A percentile compares a stretch with the other conserved stretches of the same genome.
Conservation (phyloP, 1,140 invertebrate species). For the Nephotettix cincticeps region DNA sequence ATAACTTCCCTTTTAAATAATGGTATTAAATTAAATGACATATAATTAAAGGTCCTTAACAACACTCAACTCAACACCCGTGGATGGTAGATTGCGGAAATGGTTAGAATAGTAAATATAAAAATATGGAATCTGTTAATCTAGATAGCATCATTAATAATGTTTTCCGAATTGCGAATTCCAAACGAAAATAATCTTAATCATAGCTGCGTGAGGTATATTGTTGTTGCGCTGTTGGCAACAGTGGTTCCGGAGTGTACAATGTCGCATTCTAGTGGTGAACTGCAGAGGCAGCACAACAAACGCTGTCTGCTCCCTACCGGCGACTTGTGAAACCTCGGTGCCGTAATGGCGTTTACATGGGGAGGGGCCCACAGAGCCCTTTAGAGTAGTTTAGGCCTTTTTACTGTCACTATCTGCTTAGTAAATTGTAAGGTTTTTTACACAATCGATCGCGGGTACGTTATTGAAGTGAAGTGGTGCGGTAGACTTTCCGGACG, state of each 20-base stretch:
- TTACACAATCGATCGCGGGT: background rate
- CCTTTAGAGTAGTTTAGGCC: conserved; percentile 20
- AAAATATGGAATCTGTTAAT: too few relatives aligned
- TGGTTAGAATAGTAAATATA: too few relatives aligned
- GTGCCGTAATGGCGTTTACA: conserved; percentile 12
- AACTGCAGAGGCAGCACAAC: background rate
- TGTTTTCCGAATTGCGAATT: too few relatives aligned
- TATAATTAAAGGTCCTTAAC: too few relatives aligned
- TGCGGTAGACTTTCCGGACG: too few relatives aligned
- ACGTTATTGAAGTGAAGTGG: too few relatives aligned
- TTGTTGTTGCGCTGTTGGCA: background rate
- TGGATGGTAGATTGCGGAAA: too few relatives aligned
- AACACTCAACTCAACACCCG: too few relatives aligned
- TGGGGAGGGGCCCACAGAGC: conserved; percentile 10
- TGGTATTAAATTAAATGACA: too few relatives aligned
- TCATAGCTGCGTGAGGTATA: background rate
- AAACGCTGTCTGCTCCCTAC: background rate
- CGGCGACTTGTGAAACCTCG: background rate
- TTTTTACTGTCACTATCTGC: background rate
- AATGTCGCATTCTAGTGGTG: conserved; percentile 6
- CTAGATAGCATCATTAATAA: too few relatives aligned
- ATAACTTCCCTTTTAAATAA: too few relatives aligned
- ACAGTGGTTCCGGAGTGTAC: background rate
- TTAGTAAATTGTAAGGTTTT: background rate
- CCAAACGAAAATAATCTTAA: too few relatives aligned